Conservation (phyloP, 2,113 vertebrate species). For the Proteles cristata region DNA sequence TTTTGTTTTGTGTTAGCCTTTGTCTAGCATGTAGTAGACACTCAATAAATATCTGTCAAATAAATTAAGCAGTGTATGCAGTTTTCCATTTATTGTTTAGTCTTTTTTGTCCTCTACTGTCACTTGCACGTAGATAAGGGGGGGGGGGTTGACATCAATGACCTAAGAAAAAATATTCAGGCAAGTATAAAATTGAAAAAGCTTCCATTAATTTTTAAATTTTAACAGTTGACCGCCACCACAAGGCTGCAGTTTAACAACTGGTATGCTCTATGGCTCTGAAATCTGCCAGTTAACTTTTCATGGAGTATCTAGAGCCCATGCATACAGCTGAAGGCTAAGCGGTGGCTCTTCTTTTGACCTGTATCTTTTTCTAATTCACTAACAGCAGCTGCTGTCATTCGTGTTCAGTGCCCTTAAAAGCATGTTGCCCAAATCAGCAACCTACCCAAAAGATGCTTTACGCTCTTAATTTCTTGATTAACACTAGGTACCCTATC, state of each 20-base stretch:
- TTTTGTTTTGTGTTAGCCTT: background rate
- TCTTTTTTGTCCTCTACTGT: background rate
- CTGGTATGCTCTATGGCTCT: background rate
- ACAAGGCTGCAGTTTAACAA: background rate
- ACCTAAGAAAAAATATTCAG: background rate
- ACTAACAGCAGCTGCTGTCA: background rate
- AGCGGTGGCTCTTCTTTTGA: background rate
- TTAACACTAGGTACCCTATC: background rate
- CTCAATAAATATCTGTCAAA: background rate
- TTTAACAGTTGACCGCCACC: background rate
- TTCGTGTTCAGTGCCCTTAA: background rate
- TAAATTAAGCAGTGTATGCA: background rate
- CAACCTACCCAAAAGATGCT: background rate
- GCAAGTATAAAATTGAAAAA: background rate
- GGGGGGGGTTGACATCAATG: background rate
- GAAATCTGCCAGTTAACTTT: background rate
- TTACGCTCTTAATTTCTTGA: background rate
- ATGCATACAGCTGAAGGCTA: background rate
- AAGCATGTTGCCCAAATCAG: background rate
- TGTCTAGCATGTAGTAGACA: background rate
- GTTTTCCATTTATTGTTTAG: background rate
- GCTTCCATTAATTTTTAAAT: background rate
- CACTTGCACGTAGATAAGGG: background rate
- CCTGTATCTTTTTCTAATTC: background rate
- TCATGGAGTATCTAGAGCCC: background rate